Percentiles rank a stretch among this genome's conserved stretches.
Conservation (phyloP, 1,140 invertebrate genomes). For the Neodiprion pinetum region DNA sequence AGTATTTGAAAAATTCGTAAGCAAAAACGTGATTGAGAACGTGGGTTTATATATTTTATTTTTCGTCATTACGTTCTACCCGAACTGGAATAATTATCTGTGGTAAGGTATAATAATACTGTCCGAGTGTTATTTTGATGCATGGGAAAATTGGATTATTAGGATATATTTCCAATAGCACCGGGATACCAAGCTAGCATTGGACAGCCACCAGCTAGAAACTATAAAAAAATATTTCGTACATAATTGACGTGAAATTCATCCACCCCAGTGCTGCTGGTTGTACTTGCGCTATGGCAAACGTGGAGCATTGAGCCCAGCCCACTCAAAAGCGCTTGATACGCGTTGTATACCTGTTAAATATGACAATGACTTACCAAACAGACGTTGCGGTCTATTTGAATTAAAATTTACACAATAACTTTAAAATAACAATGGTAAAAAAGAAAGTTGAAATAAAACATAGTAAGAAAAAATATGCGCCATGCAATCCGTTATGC, state of each 20-base stretch:
- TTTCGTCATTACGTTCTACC: not conserved
- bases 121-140: conserved; percentile 5
- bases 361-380: conserved; percentile 29
- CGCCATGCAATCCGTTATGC: not conserved
- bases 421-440: not conserved
- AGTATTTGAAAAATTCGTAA: too few relatives aligned
- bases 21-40: too few relatives aligned
- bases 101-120: not conserved
- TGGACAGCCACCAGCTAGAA: conserved; percentile 25
- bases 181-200: conserved; percentile 6
- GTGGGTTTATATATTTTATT: too few relatives aligned
- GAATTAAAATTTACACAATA: not conserved
- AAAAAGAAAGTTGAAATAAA: not conserved
- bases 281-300: conserved; percentile 66
- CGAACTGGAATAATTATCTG: not conserved
- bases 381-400: not conserved
- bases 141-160: conserved; percentile 10
- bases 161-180: conserved; percentile 3
- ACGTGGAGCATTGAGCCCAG: conserved; percentile 74
- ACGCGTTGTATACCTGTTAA: conserved; percentile 73
- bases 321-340: conserved; percentile 73
- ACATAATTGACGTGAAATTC: conserved; percentile 57
- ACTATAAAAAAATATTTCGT: conserved; percentile 47
- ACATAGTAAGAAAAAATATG: not conserved
- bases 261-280: conserved; percentile 41